phyloP scores from a whole-genome alignment of 2,797 vertebrate genomes.

The Scolopax bukidnonensis region DNA sequence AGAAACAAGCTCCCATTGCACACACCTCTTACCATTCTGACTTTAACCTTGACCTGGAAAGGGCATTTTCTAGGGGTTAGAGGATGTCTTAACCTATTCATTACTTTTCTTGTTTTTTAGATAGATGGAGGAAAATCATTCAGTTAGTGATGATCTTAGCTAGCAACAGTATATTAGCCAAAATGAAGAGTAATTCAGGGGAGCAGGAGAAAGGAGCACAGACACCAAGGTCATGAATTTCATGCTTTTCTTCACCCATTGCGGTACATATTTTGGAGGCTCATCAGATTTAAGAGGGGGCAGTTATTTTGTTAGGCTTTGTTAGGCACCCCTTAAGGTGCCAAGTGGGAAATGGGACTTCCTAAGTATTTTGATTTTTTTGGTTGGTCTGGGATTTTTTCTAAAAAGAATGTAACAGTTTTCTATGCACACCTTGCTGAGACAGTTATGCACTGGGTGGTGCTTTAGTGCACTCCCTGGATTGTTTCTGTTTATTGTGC shows the following conservation, averaged over 20 bases:
- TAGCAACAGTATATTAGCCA: background rate
- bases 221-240: background rate
- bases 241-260: background rate
- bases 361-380: background rate
- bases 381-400: background rate
- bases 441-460: background rate
- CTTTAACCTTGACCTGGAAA: constrained; percentile 55
- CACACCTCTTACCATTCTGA: background rate
- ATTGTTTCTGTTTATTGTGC: background rate
- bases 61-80: constrained; percentile 31
- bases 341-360: background rate
- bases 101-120: constrained; percentile 42
- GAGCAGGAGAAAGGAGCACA: background rate
- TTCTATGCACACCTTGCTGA: background rate
- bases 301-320: background rate
- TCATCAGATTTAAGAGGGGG: background rate
- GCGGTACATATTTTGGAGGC: background rate
- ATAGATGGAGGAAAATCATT: constrained; percentile 18
- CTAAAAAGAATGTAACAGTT: background rate
- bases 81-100: constrained; percentile 20
- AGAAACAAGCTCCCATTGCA: background rate
- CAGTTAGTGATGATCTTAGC: background rate
- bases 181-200: constrained; percentile 2
- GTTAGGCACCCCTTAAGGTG: too few species aligned
- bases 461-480: background rate